Evolutionary conservation across 2,888 invertebrate genomes (phyloP).

Genomic region (Phytoseiulus persimilis): DNA sequence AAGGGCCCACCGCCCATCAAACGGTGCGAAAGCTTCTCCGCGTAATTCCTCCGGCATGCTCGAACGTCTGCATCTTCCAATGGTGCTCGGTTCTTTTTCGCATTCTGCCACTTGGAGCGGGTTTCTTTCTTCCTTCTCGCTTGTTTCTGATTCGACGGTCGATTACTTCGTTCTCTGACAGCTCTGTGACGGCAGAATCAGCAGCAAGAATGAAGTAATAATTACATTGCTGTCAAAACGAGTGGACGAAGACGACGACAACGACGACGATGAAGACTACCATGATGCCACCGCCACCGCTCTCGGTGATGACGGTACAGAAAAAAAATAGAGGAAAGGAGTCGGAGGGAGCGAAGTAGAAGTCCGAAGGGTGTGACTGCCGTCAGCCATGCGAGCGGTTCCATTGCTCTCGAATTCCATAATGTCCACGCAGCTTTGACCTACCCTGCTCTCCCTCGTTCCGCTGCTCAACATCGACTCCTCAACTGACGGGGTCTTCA

Average conservation of each 20-base stretch:
- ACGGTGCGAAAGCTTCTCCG: neutral
- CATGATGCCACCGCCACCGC: neutral
- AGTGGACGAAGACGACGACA: neutral
- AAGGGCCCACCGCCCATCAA: neutral
- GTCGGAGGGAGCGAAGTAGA: neutral
- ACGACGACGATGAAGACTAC: no score
- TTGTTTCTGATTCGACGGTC: neutral
- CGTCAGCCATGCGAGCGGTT: neutral
- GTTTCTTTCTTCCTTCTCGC: neutral
- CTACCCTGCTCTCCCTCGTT: no score
- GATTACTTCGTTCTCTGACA: neutral
- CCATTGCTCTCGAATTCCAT: no score
- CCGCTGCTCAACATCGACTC: neutral
- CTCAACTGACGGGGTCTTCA: neutral
- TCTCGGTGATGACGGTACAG: neutral
- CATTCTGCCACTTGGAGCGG: neutral
- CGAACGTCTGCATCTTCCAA: neutral
- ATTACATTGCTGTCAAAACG: neutral
- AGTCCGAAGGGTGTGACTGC: neutral
- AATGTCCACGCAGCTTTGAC: no score
- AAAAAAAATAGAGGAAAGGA: neutral
- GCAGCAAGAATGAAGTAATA: neutral
- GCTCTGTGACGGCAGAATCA: neutral
- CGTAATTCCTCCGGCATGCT: neutral
- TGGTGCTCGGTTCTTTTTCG: neutral